Conservation (phyloP, 1,140 invertebrate species). For the Drosophila orena region DNA sequence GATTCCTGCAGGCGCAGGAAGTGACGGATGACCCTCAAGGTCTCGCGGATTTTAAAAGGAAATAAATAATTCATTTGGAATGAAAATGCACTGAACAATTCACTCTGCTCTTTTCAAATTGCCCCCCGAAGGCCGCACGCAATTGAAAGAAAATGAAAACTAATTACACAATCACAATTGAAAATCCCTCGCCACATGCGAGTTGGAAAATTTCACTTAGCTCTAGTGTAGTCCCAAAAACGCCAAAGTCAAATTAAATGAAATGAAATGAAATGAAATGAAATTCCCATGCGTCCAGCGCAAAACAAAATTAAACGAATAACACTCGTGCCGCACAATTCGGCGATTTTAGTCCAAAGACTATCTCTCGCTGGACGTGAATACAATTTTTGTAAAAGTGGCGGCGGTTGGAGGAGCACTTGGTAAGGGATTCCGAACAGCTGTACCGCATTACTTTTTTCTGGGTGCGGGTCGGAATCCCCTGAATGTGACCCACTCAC, state of each 20-base stretch:
- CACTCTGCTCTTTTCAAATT: slow-evolving; percentile 2
- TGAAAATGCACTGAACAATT: neutral
- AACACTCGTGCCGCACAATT: slow-evolving; percentile 37
- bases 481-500: slow-evolving; percentile 35
- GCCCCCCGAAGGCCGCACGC: neutral
- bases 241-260: slow-evolving; percentile 49
- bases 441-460: slow-evolving; percentile 10
- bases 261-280: slow-evolving; percentile 69
- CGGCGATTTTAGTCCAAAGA: slow-evolving; percentile 38
- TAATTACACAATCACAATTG: slow-evolving; percentile 53
- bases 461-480: neutral
- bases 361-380: slow-evolving; percentile 9
- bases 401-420: slow-evolving; percentile 10
- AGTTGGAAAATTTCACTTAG: slow-evolving; percentile 35
- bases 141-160: slow-evolving; percentile 33
- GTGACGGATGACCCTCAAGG: slow-evolving; percentile 19
- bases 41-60: neutral
- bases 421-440: slow-evolving; percentile 49
- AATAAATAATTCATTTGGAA: neutral
- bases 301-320: slow-evolving; percentile 33
- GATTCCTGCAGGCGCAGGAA: neutral
- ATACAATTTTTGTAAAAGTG: slow-evolving; percentile 22
- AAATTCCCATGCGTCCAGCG: slow-evolving; percentile 47
- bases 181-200: slow-evolving; percentile 26
- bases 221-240: slow-evolving; percentile 17